These are phyloP conservation scores for Entomyzon cyanotis DNA, from an alignment of 2,113 vertebrate species.

Conservation along the genomic window DNA sequence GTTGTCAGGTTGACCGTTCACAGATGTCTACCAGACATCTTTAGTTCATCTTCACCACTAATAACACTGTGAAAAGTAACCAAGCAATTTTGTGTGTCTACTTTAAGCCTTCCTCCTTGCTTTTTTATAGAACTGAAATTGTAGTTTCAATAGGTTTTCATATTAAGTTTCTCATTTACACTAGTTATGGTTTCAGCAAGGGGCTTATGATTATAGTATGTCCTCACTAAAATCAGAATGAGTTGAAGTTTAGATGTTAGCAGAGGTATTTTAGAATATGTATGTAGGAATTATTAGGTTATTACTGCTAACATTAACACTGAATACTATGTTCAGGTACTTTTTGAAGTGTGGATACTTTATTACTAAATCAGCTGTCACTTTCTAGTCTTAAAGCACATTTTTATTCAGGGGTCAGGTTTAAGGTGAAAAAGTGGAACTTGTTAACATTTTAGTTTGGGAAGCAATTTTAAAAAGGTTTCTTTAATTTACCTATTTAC, in stretches of 20 bases:
- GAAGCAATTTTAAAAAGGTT: background rate
- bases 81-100: background rate
- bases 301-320: background rate
- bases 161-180: background rate
- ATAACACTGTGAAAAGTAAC: background rate
- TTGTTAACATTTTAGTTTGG: background rate
- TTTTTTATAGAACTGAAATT: background rate
- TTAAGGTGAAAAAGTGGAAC: background rate
- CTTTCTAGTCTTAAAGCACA: background rate
- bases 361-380: background rate
- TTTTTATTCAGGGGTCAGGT: background rate
- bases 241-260: background rate
- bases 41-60: background rate
- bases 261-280: background rate
- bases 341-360: background rate
- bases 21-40: background rate
- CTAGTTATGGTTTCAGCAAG: background rate
- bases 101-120: background rate
- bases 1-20: background rate
- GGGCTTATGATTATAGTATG: background rate
- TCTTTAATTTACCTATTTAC: background rate
- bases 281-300: background rate
- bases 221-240: background rate
- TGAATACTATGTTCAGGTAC: background rate
- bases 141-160: background rate